Conservation (phyloP, 2,888 invertebrate genomes). For the Chrysina gloriosa region DNA sequence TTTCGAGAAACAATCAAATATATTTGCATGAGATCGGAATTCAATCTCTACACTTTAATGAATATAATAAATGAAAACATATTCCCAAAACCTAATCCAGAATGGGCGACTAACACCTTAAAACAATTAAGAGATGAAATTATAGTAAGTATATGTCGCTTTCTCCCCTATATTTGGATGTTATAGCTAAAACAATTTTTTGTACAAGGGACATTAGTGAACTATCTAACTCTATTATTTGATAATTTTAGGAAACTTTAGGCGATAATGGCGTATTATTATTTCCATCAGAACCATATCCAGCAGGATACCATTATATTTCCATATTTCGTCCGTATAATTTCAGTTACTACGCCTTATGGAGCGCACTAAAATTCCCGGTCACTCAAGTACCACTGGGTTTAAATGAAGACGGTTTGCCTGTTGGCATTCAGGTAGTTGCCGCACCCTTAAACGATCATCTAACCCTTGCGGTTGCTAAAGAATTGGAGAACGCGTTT, state of each 20-base stretch:
- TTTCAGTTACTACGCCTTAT: slow-evolving; percentile 86
- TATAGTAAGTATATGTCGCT: slow-evolving; percentile 65
- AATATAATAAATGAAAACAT: slow-evolving; percentile 74
- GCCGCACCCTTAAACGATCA: slow-evolving; percentile 78
- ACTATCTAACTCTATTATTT: not conserved
- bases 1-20: slow-evolving; percentile 71
- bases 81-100: slow-evolving; percentile 73
- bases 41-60: slow-evolving; percentile 75
- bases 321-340: slow-evolving; percentile 82
- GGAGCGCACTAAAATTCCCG: slow-evolving; percentile 87
- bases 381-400: slow-evolving; percentile 88
- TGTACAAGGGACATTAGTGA: not conserved
- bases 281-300: slow-evolving; percentile 83
- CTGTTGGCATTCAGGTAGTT: slow-evolving; percentile 85
- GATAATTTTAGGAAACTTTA: slow-evolving; percentile 71
- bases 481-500: slow-evolving; percentile 74
- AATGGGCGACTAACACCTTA: slow-evolving; percentile 74
- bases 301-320: slow-evolving; percentile 86
- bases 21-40: slow-evolving; percentile 72
- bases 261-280: slow-evolving; percentile 84
- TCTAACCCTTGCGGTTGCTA: slow-evolving; percentile 79
- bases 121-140: slow-evolving; percentile 71
- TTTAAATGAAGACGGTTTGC: slow-evolving; percentile 75
- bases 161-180: not conserved
- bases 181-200: not conserved